Evolutionary conservation across 2,113 vertebrate species (phyloP).

Genomic region (Odobenus rosmarus): DNA sequence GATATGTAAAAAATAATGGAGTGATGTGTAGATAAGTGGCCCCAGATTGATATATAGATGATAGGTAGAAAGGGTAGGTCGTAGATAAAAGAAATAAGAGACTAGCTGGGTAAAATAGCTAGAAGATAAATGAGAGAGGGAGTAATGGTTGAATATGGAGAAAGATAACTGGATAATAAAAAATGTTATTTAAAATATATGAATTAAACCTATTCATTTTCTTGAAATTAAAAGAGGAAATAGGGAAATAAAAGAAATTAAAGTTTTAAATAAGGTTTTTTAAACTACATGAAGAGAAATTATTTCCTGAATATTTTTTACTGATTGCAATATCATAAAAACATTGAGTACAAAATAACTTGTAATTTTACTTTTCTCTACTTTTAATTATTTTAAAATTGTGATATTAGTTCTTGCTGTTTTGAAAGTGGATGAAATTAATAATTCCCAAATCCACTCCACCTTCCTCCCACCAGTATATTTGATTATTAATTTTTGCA

Average conservation of each 20-base stretch:
- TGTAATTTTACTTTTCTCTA: neutral
- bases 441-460: neutral
- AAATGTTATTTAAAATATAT: neutral
- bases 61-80: neutral
- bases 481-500: neutral
- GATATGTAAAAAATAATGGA: neutral
- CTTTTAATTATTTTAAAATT: neutral
- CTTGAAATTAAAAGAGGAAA: neutral
- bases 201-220: neutral
- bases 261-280: neutral
- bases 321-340: neutral
- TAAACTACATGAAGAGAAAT: neutral
- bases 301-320: neutral
- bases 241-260: neutral
- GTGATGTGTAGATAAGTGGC: neutral
- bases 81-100: neutral
- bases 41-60: neutral
- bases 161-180: neutral
- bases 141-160: neutral
- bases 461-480: neutral
- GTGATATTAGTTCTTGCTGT: neutral
- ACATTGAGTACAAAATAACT: neutral
- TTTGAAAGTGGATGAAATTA: neutral
- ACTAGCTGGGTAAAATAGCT: neutral
- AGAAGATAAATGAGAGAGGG: neutral